Conservation (phyloP, 2,113 vertebrate species). For the Ia io region DNA sequence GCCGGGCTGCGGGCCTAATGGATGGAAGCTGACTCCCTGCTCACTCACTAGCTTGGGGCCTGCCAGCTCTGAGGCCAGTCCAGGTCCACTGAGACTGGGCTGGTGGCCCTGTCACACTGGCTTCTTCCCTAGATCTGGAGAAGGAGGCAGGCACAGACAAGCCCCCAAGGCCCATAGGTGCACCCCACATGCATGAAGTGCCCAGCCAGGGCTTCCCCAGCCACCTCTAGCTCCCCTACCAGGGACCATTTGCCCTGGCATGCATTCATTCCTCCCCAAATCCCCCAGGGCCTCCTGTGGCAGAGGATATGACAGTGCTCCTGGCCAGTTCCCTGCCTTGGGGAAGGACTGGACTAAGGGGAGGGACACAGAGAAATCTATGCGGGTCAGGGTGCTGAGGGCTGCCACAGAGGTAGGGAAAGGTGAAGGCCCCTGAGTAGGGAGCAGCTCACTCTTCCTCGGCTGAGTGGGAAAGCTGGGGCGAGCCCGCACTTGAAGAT, state of each 20-base stretch:
- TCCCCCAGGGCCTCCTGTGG: neutral
- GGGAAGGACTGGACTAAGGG: neutral
- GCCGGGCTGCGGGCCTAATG: slow-evolving; percentile 70
- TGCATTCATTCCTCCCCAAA: neutral
- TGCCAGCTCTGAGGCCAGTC: slow-evolving; percentile 1
- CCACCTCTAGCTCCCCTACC: neutral
- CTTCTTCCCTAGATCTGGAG: neutral
- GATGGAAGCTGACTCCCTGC: slow-evolving; percentile 38
- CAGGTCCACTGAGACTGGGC: neutral
- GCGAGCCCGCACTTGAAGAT: neutral
- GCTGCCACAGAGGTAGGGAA: neutral
- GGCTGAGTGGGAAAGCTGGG: neutral
- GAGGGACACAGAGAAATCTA: neutral
- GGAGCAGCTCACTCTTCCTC: neutral
- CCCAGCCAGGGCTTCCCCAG: neutral
- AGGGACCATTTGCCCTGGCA: neutral
- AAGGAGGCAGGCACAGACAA: neutral
- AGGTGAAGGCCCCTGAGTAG: neutral
- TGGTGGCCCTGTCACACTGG: neutral
- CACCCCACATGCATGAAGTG: neutral
- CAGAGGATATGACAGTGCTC: neutral
- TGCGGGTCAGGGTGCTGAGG: neutral
- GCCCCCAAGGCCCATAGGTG: neutral
- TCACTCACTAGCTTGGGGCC: neutral
- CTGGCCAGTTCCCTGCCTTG: neutral